Percentiles rank a stretch among this genome's conserved stretches.
Conservation (phyloP, 2,797 vertebrate genomes). For the Semotilus atromaculatus region DNA sequence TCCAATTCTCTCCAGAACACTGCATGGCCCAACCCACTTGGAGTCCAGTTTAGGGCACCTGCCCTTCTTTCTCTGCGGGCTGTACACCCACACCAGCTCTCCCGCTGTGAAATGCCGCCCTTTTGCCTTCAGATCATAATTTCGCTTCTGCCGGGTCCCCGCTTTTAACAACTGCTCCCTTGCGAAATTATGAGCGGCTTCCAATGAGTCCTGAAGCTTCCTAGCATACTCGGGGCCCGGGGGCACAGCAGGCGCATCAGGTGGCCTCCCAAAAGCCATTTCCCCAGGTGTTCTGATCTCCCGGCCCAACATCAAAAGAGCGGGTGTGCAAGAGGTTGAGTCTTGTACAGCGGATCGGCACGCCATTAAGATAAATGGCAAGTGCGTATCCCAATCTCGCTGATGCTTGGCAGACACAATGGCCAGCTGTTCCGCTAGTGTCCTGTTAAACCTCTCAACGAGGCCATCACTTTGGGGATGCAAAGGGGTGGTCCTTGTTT, state of each 20-base stretch:
- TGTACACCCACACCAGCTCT: neutral
- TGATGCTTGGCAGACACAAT: neutral
- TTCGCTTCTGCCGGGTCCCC: no score
- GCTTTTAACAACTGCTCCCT: no score
- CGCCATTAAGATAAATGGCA: conserved; percentile 22
- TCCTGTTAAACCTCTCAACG: neutral
- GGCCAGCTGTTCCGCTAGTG: neutral
- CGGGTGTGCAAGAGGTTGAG: conserved; percentile 34
- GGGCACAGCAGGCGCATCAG: no score
- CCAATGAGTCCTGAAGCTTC: no score
- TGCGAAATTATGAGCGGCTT: no score
- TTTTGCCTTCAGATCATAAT: no score
- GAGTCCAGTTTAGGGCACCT: neutral
- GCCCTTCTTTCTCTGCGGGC: neutral
- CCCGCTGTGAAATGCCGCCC: conserved; percentile 2
- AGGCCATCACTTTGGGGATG: neutral
- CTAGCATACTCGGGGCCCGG: no score
- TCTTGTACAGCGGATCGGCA: conserved; percentile 27
- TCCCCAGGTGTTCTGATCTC: neutral
- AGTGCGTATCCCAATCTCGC: conserved; percentile 17
- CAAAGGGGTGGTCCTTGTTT: no score
- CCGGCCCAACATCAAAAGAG: neutral
- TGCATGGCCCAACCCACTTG: neutral
- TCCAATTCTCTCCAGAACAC: neutral
- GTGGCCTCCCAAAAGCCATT: neutral